Evolutionary conservation across 2,113 vertebrate genomes (phyloP).

Genomic region (Corythornis cristatus): DNA sequence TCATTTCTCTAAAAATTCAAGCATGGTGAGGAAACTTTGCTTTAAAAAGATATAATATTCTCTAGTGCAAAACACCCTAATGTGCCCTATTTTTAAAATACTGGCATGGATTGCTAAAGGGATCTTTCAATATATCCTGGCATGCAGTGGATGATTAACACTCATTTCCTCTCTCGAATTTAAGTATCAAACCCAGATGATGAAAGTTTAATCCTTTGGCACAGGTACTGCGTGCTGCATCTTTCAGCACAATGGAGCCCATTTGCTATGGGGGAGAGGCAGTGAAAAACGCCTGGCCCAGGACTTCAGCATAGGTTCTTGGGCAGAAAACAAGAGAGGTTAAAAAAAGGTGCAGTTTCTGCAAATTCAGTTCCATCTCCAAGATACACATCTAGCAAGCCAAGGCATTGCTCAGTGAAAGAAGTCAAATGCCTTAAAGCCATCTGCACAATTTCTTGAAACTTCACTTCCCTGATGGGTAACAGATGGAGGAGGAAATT

Average conservation of each 20-base stretch:
- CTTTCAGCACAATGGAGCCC: slow-evolving; percentile 24
- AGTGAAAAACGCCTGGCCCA: neutral
- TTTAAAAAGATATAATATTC: neutral
- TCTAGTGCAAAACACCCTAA: neutral
- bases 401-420: neutral
- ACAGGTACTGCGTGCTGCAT: slow-evolving; percentile 12
- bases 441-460: slow-evolving; percentile 53
- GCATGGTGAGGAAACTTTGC: neutral
- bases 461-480: slow-evolving; percentile 57
- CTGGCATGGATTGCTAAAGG: neutral
- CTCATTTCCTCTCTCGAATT: slow-evolving; percentile 41
- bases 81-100: slow-evolving; percentile 9
- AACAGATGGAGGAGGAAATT: slow-evolving; percentile 63
- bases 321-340: neutral
- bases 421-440: slow-evolving; percentile 7
- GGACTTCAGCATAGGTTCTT: neutral
- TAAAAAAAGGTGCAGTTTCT: slow-evolving; percentile 7
- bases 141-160: slow-evolving; percentile 33
- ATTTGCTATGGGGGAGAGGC: neutral
- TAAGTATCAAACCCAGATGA: slow-evolving; percentile 50
- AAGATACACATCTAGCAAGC: slow-evolving; percentile 1
- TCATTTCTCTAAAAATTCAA: neutral
- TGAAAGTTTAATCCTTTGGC: slow-evolving; percentile 65
- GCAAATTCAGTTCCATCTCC: neutral
- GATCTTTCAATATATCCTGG: slow-evolving; percentile 48